phyloP scores from a whole-genome alignment of 2,797 vertebrate species.

The Potorous gilbertii region DNA sequence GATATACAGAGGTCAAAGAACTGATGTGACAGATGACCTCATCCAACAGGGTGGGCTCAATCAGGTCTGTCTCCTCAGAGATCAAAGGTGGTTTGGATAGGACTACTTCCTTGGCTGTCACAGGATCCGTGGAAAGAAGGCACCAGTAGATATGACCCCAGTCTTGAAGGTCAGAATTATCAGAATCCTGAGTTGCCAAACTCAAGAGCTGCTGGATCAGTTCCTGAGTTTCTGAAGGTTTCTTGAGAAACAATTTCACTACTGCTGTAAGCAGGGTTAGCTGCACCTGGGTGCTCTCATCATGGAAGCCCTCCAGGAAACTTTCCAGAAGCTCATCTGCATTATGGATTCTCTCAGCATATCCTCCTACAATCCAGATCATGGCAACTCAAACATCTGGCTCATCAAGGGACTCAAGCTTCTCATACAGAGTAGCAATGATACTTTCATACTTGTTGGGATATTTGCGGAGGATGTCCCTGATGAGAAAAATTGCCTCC shows the following conservation, averaged over 20 bases:
- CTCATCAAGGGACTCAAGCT: constrained; percentile 97
- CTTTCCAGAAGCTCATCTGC: constrained; percentile 98
- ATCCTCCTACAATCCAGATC: constrained; percentile 99
- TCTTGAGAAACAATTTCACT: constrained; percentile 97
- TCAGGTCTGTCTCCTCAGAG: constrained; percentile 97
- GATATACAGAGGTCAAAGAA: constrained; percentile 96
- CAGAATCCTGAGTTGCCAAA: constrained; percentile 98
- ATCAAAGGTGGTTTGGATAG: constrained; percentile 97
- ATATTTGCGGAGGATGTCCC: constrained; percentile 89
- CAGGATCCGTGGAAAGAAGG: constrained; percentile 96
- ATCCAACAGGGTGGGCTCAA: constrained; percentile 95
- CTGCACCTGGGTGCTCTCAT: constrained; percentile 99
- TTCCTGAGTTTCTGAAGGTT: constrained; percentile 98
- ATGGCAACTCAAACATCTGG: constrained; percentile 98
- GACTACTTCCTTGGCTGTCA: constrained; percentile 98
- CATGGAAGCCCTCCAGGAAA: constrained; percentile 98
- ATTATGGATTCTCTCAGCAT: constrained; percentile 98
- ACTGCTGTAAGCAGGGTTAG: constrained; percentile 97
- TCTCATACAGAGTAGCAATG: constrained; percentile 98
- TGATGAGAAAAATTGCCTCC: constrained; percentile 88
- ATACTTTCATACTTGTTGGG: constrained; percentile 96
- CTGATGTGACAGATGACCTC: constrained; percentile 98
- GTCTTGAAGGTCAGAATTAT: constrained; percentile 98
- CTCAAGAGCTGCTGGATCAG: constrained; percentile 98
- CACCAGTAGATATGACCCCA: constrained; percentile 99